phyloP scores from a whole-genome alignment of 1,140 invertebrate genomes.

The Paramacrobiotus metropolitanus region DNA sequence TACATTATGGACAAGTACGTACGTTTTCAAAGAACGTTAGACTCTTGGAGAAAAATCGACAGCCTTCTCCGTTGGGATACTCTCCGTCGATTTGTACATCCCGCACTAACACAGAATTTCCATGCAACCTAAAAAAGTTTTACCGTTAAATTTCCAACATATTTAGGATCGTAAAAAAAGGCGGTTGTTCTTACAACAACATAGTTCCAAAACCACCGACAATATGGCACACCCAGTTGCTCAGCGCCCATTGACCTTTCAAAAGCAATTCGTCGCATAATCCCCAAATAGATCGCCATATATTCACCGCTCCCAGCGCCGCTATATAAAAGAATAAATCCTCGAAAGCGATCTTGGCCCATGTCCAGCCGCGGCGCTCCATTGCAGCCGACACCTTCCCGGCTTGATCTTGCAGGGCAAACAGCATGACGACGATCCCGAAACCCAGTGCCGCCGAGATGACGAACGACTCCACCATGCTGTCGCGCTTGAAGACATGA shows the following conservation, averaged over 20 bases:
- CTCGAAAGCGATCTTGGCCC: slow-evolving; percentile 22
- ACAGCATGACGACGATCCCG: slow-evolving; percentile 38
- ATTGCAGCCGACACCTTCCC: slow-evolving; percentile 31
- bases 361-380: slow-evolving; percentile 22
- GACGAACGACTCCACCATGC: slow-evolving; percentile 8
- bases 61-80: slow-evolving; percentile 47
- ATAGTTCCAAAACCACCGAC: slow-evolving; percentile 45
- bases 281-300: slow-evolving; percentile 63
- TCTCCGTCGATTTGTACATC: slow-evolving; percentile 61
- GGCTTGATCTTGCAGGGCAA: slow-evolving; percentile 41
- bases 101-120: slow-evolving; percentile 52
- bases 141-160: background rate
- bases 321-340: slow-evolving; percentile 48
- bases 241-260: slow-evolving; percentile 40
- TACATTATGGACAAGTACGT: too few species aligned
- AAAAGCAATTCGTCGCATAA: slow-evolving; percentile 49
- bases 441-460: slow-evolving; percentile 45
- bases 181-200: slow-evolving; percentile 31
- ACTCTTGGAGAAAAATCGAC: slow-evolving; percentile 30
- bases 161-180: background rate
- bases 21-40: slow-evolving; percentile 1
- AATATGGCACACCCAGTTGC: slow-evolving; percentile 47
- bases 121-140: slow-evolving; percentile 24
- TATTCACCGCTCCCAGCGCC: slow-evolving; percentile 54
- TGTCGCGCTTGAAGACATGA: slow-evolving; percentile 7